phyloP scores from a whole-genome alignment of 2,797 vertebrate species.

The Pantherophis vulpinus region DNA sequence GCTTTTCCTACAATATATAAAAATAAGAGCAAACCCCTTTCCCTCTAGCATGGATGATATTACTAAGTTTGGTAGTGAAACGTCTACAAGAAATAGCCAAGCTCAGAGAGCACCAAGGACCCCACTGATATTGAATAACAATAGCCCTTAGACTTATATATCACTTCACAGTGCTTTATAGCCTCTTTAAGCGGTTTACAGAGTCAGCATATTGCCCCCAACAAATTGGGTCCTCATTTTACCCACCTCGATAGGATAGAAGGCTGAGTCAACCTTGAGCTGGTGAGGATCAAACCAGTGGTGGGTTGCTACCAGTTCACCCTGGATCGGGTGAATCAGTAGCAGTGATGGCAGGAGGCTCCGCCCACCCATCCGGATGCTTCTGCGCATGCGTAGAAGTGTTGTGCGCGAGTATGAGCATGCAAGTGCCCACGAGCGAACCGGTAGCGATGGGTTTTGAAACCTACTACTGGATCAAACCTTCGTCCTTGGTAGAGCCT shows the following conservation, averaged over 20 bases:
- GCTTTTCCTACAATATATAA: background rate
- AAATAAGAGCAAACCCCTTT: background rate
- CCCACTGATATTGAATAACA: background rate
- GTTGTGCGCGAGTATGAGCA: too few species aligned
- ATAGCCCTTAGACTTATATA: background rate
- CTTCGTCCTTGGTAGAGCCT: too few species aligned
- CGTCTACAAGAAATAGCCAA: background rate
- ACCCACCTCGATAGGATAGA: background rate
- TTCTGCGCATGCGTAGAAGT: too few species aligned
- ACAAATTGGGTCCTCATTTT: background rate
- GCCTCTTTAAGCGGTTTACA: background rate
- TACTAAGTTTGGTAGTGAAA: background rate
- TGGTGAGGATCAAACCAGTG: background rate
- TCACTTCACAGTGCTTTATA: background rate
- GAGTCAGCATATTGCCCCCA: background rate
- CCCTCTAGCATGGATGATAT: background rate
- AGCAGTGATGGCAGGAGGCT: too few species aligned
- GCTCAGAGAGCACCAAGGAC: background rate
- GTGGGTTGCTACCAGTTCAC: too few species aligned
- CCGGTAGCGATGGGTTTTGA: too few species aligned
- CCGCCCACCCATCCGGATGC: too few species aligned
- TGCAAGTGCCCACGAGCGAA: fast-evolving
- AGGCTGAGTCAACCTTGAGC: background rate
- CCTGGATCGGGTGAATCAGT: too few species aligned
- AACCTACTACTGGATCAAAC: background rate